phyloP scores from a whole-genome alignment of 2,888 invertebrate species.

The Trissolcus japonicus region DNA sequence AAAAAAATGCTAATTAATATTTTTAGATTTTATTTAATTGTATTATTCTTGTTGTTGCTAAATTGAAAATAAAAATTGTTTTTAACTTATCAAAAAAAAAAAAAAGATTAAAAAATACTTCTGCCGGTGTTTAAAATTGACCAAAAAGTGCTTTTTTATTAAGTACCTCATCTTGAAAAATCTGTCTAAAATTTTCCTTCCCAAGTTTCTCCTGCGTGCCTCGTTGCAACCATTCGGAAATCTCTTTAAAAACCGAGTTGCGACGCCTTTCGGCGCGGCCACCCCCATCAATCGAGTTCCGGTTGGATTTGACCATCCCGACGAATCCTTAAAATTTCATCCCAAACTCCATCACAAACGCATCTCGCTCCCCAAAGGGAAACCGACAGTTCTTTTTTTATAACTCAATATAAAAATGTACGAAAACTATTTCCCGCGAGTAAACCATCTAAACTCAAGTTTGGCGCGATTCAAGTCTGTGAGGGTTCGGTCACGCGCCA shows the following conservation, averaged over 20 bases:
- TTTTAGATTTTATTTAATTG: too few species aligned
- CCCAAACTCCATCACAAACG: slow-evolving; percentile 15
- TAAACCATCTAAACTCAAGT: not conserved
- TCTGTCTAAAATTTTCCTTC: slow-evolving; percentile 81
- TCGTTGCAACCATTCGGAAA: slow-evolving; percentile 81
- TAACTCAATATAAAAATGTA: not conserved
- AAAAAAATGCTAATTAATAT: too few species aligned
- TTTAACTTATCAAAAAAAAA: too few species aligned
- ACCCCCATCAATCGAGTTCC: slow-evolving; percentile 83
- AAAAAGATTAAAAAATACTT: too few species aligned
- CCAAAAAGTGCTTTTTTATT: not conserved
- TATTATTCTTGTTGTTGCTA: too few species aligned
- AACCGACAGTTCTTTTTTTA: slow-evolving; percentile 4
- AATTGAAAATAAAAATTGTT: too few species aligned
- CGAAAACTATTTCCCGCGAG: too few species aligned
- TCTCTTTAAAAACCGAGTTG: slow-evolving; percentile 81
- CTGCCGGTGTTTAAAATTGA: not conserved
- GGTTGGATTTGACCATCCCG: slow-evolving; percentile 26
- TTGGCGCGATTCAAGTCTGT: not conserved
- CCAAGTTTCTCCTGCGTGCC: slow-evolving; percentile 80
- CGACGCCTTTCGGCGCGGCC: slow-evolving; percentile 81
- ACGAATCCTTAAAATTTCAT: slow-evolving; percentile 14
- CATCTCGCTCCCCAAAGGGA: not conserved
- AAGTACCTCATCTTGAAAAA: slow-evolving; percentile 83
- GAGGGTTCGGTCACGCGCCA: slow-evolving; percentile 23